These are phyloP conservation scores for Bombus superbus DNA, from an alignment of 1,140 invertebrate species.

Conservation along the genomic window DNA sequence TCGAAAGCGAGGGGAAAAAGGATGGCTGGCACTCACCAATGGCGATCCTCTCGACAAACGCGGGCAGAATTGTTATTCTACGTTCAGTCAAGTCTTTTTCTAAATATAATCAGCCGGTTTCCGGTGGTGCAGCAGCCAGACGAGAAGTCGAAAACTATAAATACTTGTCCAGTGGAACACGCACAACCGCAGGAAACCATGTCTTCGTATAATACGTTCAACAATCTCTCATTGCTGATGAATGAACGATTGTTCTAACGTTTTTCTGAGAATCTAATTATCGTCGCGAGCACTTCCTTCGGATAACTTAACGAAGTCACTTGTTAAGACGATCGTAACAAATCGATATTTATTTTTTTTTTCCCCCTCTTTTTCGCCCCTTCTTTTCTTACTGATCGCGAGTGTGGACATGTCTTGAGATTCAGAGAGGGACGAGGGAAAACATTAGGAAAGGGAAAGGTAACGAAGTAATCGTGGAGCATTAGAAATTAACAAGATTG, in stretches of 20 bases:
- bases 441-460: neutral
- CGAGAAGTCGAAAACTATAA: constrained; percentile 62
- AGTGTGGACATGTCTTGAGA: too few relatives aligned
- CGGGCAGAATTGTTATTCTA: constrained; percentile 55
- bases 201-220: constrained; percentile 33
- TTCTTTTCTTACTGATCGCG: too few relatives aligned
- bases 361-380: too few relatives aligned
- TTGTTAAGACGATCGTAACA: neutral
- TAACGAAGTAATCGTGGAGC: neutral
- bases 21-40: constrained; percentile 21
- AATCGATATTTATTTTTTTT: neutral
- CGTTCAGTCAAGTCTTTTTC: constrained; percentile 63
- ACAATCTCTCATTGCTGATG: constrained; percentile 28
- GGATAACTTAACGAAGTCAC: neutral
- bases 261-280: constrained; percentile 10
- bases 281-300: neutral
- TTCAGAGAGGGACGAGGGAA: neutral
- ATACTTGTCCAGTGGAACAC: constrained; percentile 52
- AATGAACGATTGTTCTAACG: constrained; percentile 16
- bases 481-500: too few relatives aligned
- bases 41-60: constrained; percentile 28
- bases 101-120: constrained; percentile 70
- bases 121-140: constrained; percentile 54
- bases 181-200: constrained; percentile 46
- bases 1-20: neutral